Percentiles rank a stretch among this genome's conserved stretches.
phyloP scores from a whole-genome alignment of 2,888 invertebrate genomes.

The Drosophila silvestris region DNA sequence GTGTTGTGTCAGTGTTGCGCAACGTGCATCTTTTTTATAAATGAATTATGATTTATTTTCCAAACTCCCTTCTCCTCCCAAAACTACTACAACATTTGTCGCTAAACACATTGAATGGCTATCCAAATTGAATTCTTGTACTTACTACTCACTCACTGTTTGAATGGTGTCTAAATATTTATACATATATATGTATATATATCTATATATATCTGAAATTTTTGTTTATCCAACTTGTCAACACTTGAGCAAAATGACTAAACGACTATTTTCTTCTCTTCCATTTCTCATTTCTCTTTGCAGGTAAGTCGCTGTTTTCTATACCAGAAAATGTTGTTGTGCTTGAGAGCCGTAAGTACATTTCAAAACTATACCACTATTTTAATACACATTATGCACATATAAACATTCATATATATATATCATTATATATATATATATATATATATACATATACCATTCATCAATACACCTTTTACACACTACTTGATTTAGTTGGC shows the following conservation, averaged over 20 bases:
- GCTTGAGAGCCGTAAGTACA: constrained; percentile 80
- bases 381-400: constrained; percentile 27
- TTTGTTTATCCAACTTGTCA: constrained; percentile 7
- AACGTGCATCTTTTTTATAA: not conserved
- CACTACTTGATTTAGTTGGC: constrained; percentile 21
- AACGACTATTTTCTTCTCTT: constrained; percentile 32
- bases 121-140: constrained; percentile 72
- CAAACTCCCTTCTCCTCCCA: too few relatives aligned
- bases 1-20: constrained; percentile 5
- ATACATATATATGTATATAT: constrained; percentile 6
- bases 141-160: constrained; percentile 80
- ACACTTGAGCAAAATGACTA: constrained; percentile 29
- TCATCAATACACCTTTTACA: constrained; percentile 10
- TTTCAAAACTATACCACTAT: constrained; percentile 68
- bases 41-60: not conserved
- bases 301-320: constrained; percentile 81
- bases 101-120: constrained; percentile 71
- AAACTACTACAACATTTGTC: constrained; percentile 72
- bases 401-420: not conserved
- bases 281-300: constrained; percentile 35
- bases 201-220: constrained; percentile 13
- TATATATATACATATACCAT: constrained; percentile 8
- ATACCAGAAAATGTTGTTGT: constrained; percentile 81
- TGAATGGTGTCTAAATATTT: constrained; percentile 49
- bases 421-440: not conserved